A percentile compares a stretch with the other conserved stretches of the same genome.
phyloP scores from a whole-genome alignment of 53 echinoderm and acorn worm species.

The Pentamera pediparva region DNA sequence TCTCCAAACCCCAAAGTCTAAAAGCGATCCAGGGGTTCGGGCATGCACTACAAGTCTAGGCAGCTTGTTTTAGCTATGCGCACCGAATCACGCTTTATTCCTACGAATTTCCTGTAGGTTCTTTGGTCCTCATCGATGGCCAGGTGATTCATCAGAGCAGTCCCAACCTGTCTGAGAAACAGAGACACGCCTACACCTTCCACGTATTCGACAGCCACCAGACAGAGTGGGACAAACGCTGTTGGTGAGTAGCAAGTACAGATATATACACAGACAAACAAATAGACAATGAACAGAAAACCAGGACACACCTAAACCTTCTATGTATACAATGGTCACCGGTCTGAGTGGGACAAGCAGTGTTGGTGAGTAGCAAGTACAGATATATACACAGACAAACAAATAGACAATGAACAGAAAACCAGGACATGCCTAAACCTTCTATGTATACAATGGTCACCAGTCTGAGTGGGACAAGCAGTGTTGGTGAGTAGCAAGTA shows the following conservation, averaged over 20 bases:
- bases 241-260: constrained; percentile 56
- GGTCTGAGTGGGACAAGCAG: constrained; percentile 51
- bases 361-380: constrained; percentile 62
- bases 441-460: neutral
- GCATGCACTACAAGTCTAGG: too few species aligned
- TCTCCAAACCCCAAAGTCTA: too few species aligned
- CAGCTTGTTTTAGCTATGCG: too few species aligned
- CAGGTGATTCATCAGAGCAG: constrained; percentile 79
- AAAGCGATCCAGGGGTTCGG: too few species aligned
- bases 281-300: too few species aligned
- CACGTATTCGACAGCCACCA: constrained; percentile 73
- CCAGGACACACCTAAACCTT: neutral
- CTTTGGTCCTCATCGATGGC: constrained; percentile 74
- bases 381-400: too few species aligned
- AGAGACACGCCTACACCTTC: constrained; percentile 92
- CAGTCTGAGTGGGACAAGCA: constrained; percentile 52
- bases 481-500: constrained; percentile 62
- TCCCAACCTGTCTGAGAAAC: constrained; percentile 67
- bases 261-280: too few species aligned
- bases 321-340: neutral
- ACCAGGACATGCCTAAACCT: neutral
- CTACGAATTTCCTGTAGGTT: constrained; percentile 45
- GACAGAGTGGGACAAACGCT: constrained; percentile 64
- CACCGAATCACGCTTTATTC: too few species aligned
- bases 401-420: too few species aligned